phyloP scores from a whole-genome alignment of 2,797 vertebrate genomes.

The Chrysocyon brachyurus region DNA sequence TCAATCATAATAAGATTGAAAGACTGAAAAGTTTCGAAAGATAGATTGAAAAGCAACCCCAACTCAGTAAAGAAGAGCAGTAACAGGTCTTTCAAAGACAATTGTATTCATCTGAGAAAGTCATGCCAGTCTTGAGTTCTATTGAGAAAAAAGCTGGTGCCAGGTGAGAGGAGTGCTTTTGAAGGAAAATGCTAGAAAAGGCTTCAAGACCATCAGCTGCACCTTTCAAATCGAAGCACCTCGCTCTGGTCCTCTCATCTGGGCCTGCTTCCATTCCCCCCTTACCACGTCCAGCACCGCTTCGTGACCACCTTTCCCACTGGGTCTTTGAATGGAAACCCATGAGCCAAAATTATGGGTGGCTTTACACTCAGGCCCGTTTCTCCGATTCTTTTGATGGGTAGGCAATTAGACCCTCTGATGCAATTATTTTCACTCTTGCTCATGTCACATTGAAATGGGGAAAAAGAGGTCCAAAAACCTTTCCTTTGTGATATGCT shows the following conservation, averaged over 20 bases:
- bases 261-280: not conserved
- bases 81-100: not conserved
- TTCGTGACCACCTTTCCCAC: not conserved
- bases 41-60: not conserved
- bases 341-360: not conserved
- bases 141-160: not conserved
- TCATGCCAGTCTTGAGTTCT: not conserved
- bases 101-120: rapidly evolving
- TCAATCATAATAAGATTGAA: too few species aligned
- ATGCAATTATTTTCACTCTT: not conserved
- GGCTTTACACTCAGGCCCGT: not conserved
- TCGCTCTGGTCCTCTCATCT: not conserved
- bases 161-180: not conserved
- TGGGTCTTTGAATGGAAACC: slow-evolving; percentile 14
- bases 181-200: not conserved
- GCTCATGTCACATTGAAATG: not conserved
- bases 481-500: not conserved
- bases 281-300: not conserved
- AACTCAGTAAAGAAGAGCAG: not conserved
- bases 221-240: not conserved
- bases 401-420: slow-evolving; percentile 34
- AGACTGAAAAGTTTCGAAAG: too few species aligned
- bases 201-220: not conserved
- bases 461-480: not conserved
- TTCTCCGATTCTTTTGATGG: not conserved